Percentiles rank a stretch among this genome's conserved stretches.
phyloP scores from a whole-genome alignment of 2,888 invertebrate species.

The Platerodrilus igneus region DNA sequence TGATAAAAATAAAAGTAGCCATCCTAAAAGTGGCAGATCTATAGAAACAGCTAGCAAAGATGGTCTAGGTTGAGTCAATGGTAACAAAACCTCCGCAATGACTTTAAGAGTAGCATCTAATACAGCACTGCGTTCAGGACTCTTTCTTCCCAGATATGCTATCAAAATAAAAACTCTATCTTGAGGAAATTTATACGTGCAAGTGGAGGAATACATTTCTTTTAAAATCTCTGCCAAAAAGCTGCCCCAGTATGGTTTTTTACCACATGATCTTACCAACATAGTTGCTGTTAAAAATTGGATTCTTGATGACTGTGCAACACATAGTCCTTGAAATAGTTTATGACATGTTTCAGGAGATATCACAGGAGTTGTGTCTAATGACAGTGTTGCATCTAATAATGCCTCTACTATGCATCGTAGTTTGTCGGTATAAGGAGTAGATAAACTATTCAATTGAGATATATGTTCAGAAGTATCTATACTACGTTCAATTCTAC shows the following conservation, averaged over 20 bases:
- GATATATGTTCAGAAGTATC: constrained; percentile 23
- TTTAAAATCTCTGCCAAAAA: constrained; percentile 81
- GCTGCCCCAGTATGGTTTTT: constrained; percentile 75
- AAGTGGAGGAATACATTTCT: constrained; percentile 72
- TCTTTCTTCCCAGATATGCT: constrained; percentile 82
- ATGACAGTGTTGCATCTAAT: constrained; percentile 68
- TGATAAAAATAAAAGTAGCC: constrained; percentile 71
- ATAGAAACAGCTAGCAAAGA: constrained; percentile 54
- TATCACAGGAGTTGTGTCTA: constrained; percentile 38
- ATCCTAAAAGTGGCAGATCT: constrained; percentile 66
- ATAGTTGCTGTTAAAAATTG: constrained; percentile 76
- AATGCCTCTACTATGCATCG: constrained; percentile 76
- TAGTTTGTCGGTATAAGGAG: constrained; percentile 77
- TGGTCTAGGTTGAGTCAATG: constrained; percentile 43
- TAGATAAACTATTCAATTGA: constrained; percentile 39
- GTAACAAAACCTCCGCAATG: constrained; percentile 55
- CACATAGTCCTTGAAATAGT: constrained; percentile 68
- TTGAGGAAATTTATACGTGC: constrained; percentile 75
- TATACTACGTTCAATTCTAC: constrained; percentile 59
- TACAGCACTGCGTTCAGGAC: constrained; percentile 60
- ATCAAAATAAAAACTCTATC: constrained; percentile 85
- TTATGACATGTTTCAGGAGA: constrained; percentile 54
- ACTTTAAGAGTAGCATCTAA: constrained; percentile 60
- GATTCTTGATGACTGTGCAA: constrained; percentile 72
- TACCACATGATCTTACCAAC: constrained; percentile 66